Evolutionary conservation across 53 echinoderm and acorn worm species (phyloP).

Genomic region (Hippasteria phrygiana): DNA sequence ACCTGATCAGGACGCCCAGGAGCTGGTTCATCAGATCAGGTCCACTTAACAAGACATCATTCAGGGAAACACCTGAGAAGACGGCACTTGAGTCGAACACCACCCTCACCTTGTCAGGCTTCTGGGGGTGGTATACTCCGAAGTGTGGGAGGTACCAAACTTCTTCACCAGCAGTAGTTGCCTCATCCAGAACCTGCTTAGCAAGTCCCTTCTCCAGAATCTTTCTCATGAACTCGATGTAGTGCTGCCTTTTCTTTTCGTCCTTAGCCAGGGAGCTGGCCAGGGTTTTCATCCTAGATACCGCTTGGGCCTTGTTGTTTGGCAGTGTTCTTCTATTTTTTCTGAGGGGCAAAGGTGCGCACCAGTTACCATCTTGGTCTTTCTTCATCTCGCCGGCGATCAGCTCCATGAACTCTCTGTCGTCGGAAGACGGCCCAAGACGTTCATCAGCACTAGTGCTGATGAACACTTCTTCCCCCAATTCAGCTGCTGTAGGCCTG

Average conservation of each 20-base stretch:
- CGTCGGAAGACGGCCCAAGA: slow-evolving; percentile 70
- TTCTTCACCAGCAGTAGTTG: not conserved
- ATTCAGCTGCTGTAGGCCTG: slow-evolving; percentile 40
- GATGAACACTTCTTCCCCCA: slow-evolving; percentile 59
- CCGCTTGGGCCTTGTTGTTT: slow-evolving; percentile 55
- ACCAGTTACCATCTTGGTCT: slow-evolving; percentile 64
- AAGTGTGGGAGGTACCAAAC: slow-evolving; percentile 44
- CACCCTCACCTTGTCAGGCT: too few species aligned
- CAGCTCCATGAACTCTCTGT: slow-evolving; percentile 60
- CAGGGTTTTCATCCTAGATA: slow-evolving; percentile 27
- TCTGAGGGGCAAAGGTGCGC: slow-evolving; percentile 62
- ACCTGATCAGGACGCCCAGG: slow-evolving; percentile 48
- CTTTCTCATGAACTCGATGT: slow-evolving; percentile 40
- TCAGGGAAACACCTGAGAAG: slow-evolving; percentile 45
- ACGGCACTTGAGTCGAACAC: slow-evolving; percentile 37
- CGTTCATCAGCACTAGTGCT: slow-evolving; percentile 36
- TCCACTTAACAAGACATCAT: slow-evolving; percentile 42
- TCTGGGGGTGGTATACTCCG: slow-evolving; percentile 51
- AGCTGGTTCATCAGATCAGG: slow-evolving; percentile 59
- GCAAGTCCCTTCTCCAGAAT: slow-evolving; percentile 33
- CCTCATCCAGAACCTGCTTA: not conserved
- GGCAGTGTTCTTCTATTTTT: slow-evolving; percentile 46
- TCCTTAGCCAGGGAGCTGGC: slow-evolving; percentile 16
- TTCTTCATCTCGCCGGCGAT: slow-evolving; percentile 64
- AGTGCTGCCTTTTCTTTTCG: slow-evolving; percentile 21